Conservation (phyloP, 2,797 vertebrate genomes). For the Varecia variegata region DNA sequence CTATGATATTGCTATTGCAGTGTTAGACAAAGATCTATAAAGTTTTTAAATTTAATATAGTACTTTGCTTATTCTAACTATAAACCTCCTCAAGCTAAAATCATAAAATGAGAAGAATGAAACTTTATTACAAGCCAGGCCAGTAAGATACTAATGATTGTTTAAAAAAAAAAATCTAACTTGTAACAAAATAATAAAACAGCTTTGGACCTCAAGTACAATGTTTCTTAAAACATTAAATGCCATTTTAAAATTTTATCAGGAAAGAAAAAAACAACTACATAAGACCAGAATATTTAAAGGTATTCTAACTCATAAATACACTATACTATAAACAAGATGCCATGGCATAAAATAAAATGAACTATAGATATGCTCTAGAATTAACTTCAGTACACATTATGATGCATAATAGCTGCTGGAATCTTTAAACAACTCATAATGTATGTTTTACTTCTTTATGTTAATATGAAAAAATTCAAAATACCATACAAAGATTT, state of each 20-base stretch:
- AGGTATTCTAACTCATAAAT: conserved; percentile 64
- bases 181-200: conserved; percentile 63
- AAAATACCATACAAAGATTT: conserved; percentile 35
- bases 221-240: conserved; percentile 67
- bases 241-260: conserved; percentile 72
- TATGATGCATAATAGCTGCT: conserved; percentile 65
- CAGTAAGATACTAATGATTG: conserved; percentile 4
- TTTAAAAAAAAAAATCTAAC: not conserved
- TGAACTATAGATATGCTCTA: conserved; percentile 64
- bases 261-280: conserved; percentile 52
- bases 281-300: conserved; percentile 67
- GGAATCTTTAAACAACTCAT: conserved; percentile 66
- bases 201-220: conserved; percentile 54
- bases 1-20: not conserved
- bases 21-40: not conserved
- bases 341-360: conserved; percentile 65
- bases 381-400: conserved; percentile 67
- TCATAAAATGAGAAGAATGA: conserved; percentile 46
- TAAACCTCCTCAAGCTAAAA: not conserved
- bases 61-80: not conserved
- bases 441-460: conserved; percentile 65
- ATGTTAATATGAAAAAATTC: conserved; percentile 52
- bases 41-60: not conserved
- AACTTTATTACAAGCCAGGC: not conserved
- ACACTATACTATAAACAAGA: conserved; percentile 65